phyloP scores from a whole-genome alignment of 2,888 invertebrate genomes.

The Nasonovia ribisnigri region DNA sequence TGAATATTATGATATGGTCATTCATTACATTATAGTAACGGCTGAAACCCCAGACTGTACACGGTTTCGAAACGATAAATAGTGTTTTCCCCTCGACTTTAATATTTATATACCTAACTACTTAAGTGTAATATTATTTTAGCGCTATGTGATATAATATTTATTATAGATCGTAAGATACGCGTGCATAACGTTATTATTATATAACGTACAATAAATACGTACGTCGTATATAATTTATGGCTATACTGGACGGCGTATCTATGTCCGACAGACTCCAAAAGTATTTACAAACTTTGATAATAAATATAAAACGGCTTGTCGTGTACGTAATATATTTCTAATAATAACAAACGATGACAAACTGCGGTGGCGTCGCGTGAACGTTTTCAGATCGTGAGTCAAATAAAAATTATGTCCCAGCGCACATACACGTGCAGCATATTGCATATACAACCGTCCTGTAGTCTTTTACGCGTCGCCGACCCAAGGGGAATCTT shows the following conservation, averaged over 20 bases:
- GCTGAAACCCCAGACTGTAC: background rate
- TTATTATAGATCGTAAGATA: background rate
- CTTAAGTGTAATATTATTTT: conserved; percentile 3
- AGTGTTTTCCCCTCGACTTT: background rate
- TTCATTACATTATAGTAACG: background rate
- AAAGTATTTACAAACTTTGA: conserved; percentile 37
- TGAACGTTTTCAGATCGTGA: background rate
- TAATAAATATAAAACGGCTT: conserved; percentile 29
- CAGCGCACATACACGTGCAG: background rate
- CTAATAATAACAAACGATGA: conserved; percentile 17
- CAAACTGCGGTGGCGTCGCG: background rate
- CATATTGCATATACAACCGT: background rate
- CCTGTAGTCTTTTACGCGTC: background rate
- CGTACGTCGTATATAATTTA: background rate
- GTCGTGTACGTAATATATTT: background rate
- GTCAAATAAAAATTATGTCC: background rate
- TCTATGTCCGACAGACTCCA: conserved; percentile 23
- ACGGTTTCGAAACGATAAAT: background rate
- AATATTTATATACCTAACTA: background rate
- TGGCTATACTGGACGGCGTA: background rate
- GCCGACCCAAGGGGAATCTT: background rate
- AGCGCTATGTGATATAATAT: background rate
- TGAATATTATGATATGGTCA: background rate
- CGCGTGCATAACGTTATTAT: background rate
- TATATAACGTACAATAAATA: background rate